Conservation (phyloP, 2,888 invertebrate species). For the Polydrusus tereticollis region DNA sequence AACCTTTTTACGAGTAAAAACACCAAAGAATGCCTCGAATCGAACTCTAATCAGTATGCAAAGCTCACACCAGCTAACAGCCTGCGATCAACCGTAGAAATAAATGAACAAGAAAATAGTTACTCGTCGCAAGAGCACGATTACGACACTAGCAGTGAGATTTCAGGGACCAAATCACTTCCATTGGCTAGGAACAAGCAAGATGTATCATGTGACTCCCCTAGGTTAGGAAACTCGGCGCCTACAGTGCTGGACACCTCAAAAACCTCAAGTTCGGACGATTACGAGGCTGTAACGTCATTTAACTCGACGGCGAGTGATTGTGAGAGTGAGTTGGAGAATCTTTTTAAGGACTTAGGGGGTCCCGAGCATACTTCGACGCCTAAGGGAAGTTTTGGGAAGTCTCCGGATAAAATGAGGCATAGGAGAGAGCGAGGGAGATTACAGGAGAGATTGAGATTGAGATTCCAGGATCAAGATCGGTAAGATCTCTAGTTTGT, state of each 20-base stretch:
- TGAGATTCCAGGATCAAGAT: slow-evolving; percentile 58
- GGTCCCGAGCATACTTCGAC: slow-evolving; percentile 67
- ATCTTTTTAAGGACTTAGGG: slow-evolving; percentile 60
- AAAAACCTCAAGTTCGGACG: slow-evolving; percentile 30
- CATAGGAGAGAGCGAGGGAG: slow-evolving; percentile 53
- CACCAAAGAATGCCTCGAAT: slow-evolving; percentile 45
- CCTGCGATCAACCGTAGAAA: slow-evolving; percentile 40
- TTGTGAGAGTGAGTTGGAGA: slow-evolving; percentile 65
- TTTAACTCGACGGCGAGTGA: slow-evolving; percentile 60
- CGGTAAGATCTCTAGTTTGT: slow-evolving; percentile 54
- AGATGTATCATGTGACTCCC: neutral
- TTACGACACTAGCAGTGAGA: slow-evolving; percentile 43
- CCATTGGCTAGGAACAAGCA: slow-evolving; percentile 42
- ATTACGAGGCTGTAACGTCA: slow-evolving; percentile 52
- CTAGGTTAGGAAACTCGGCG: slow-evolving; percentile 49
- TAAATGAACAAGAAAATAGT: slow-evolving; percentile 43
- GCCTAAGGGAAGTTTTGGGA: slow-evolving; percentile 60
- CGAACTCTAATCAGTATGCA: slow-evolving; percentile 62
- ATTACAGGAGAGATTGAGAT: slow-evolving; percentile 54
- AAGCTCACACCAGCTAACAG: slow-evolving; percentile 46
- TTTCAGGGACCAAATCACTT: slow-evolving; percentile 46
- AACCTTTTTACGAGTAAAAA: slow-evolving; percentile 59
- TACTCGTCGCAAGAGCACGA: slow-evolving; percentile 16
- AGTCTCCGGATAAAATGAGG: slow-evolving; percentile 16
- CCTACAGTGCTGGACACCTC: slow-evolving; percentile 55